Evolutionary conservation across 2,888 invertebrate species (phyloP).

Genomic region (Rosalia funebris): DNA sequence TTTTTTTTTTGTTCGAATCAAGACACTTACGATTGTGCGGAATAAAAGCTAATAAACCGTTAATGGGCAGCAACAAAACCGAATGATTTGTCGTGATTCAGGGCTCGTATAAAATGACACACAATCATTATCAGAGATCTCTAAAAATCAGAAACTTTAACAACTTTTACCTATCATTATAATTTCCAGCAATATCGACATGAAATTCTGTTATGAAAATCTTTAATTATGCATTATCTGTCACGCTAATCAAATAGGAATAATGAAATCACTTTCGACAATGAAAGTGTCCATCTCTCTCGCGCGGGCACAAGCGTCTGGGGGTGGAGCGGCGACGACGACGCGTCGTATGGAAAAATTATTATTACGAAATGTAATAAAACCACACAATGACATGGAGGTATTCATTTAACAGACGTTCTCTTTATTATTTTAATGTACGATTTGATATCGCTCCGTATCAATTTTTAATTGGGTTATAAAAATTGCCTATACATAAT

Average conservation of each 20-base stretch:
- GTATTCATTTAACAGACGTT: slow-evolving; percentile 36
- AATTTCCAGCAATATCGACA: slow-evolving; percentile 44
- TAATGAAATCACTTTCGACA: slow-evolving; percentile 47
- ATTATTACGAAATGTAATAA: slow-evolving; percentile 33
- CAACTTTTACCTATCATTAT: slow-evolving; percentile 49
- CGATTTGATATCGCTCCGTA: slow-evolving; percentile 28
- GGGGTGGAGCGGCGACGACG: background rate
- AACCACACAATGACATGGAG: slow-evolving; percentile 37
- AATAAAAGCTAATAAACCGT: background rate
- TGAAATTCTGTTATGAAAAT: slow-evolving; percentile 49
- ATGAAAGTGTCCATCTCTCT: slow-evolving; percentile 27
- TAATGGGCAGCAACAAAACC: slow-evolving; percentile 11
- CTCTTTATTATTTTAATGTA: slow-evolving; percentile 25
- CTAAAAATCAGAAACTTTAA: slow-evolving; percentile 48
- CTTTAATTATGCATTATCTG: slow-evolving; percentile 53
- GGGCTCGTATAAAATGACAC: slow-evolving; percentile 31
- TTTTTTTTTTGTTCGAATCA: no score
- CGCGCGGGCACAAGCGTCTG: background rate
- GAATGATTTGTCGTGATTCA: slow-evolving; percentile 37
- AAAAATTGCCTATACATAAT: slow-evolving; percentile 33
- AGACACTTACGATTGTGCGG: no score
- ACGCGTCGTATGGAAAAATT: slow-evolving; percentile 8
- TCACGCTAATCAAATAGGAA: slow-evolving; percentile 51
- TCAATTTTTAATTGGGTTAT: slow-evolving; percentile 32
- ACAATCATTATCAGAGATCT: slow-evolving; percentile 34